Evolutionary conservation across 2,113 vertebrate genomes (phyloP).

Genomic region (Elachura formosa): DNA sequence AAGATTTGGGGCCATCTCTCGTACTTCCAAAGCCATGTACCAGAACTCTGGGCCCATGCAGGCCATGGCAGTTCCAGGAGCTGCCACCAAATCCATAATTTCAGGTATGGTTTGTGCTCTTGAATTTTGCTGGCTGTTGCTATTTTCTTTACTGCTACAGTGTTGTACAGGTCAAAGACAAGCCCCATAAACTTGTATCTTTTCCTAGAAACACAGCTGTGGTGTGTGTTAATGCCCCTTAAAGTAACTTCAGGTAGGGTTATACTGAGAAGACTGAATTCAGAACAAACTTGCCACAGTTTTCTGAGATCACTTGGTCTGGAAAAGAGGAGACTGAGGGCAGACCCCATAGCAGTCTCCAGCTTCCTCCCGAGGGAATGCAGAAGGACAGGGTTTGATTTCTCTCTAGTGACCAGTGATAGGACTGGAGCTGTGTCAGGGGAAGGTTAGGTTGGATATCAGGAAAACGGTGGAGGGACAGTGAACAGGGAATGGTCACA

Average conservation of each 20-base stretch:
- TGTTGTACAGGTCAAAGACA: neutral
- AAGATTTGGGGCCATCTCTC: constrained; percentile 94
- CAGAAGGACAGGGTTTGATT: neutral
- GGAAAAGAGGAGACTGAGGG: neutral
- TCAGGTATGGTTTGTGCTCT: constrained; percentile 65
- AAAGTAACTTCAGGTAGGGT: neutral
- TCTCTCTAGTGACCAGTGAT: neutral
- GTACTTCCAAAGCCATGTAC: constrained; percentile 92
- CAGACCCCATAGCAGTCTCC: neutral
- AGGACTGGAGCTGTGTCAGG: neutral
- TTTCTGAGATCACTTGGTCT: neutral
- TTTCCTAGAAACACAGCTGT: neutral
- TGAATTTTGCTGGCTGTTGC: neutral
- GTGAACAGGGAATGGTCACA: neutral
- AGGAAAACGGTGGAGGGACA: neutral
- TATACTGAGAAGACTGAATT: neutral
- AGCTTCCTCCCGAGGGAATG: neutral
- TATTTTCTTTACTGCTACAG: neutral
- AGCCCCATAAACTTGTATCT: neutral
- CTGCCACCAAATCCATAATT: constrained; percentile 85
- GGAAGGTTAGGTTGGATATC: neutral
- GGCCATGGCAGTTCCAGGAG: constrained; percentile 85
- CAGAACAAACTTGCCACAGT: neutral
- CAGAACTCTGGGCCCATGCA: constrained; percentile 87
- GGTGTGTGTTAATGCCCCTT: neutral